A percentile compares a stretch with the other conserved stretches of the same genome.
Evolutionary conservation across 2,113 vertebrate species (phyloP).

Genomic region (Bubo blakistoni): DNA sequence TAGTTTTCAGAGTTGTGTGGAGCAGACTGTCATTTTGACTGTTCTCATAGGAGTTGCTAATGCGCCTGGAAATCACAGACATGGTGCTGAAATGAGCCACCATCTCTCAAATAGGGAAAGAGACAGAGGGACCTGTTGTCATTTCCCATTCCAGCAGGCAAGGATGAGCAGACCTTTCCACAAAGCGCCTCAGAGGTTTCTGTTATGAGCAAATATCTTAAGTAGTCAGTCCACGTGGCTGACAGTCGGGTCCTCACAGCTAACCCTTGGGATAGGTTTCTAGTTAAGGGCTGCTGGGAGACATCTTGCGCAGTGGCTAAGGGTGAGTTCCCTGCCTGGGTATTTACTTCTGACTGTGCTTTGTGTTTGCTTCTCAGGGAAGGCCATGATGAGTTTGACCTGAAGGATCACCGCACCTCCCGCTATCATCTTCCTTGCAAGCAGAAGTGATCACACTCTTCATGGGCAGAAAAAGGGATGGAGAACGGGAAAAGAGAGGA

Average conservation of each 20-base stretch:
- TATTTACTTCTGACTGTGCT: neutral
- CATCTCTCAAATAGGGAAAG: neutral
- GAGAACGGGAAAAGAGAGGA: neutral
- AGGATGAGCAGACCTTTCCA: neutral
- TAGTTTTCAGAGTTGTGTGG: neutral
- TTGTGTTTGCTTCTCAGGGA: constrained; percentile 77
- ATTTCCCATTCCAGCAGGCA: neutral
- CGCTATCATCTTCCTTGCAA: constrained; percentile 77
- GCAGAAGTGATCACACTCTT: neutral
- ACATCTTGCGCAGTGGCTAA: neutral
- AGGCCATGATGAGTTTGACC: constrained; percentile 91
- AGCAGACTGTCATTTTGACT: neutral
- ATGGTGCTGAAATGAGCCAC: neutral
- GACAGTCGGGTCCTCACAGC: neutral
- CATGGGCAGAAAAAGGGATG: neutral
- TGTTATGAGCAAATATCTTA: neutral
- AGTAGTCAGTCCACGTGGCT: neutral
- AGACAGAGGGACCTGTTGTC: neutral
- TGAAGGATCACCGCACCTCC: constrained; percentile 85
- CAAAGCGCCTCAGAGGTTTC: neutral
- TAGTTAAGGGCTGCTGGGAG: neutral
- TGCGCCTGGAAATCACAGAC: neutral
- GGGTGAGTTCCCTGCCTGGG: neutral
- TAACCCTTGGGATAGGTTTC: neutral
- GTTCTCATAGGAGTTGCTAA: neutral